Percentiles rank a stretch among this genome's conserved stretches.
These are phyloP conservation scores for Temnopleurus reevesii DNA, from an alignment of 53 echinoderm and acorn worm species.

Conservation along the genomic window DNA sequence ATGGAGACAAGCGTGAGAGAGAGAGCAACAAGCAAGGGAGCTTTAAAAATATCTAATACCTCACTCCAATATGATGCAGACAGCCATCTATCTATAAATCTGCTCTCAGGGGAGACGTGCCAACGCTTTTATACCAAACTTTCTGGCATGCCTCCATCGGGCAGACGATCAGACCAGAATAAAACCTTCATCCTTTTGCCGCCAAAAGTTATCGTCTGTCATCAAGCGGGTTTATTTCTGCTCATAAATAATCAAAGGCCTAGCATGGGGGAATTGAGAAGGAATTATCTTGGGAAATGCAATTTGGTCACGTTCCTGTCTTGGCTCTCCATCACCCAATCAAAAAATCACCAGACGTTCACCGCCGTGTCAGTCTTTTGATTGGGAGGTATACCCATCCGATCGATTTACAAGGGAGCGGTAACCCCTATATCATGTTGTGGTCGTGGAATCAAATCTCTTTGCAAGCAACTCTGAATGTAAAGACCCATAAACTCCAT, in stretches of 20 bases:
- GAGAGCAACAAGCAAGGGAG: neutral
- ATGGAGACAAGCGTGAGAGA: neutral
- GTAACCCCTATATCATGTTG: neutral
- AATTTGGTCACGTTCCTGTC: conserved; percentile 37
- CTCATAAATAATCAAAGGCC: conserved; percentile 35
- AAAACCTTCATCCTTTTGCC: conserved; percentile 6
- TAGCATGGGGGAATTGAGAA: conserved; percentile 41
- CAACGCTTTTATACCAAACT: conserved; percentile 1
- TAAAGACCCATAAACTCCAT: neutral
- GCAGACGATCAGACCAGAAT: neutral
- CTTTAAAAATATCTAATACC: neutral
- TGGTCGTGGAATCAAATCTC: neutral
- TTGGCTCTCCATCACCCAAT: conserved; percentile 8
- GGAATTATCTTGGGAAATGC: conserved; percentile 19
- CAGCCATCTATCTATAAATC: neutral
- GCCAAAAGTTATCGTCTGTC: conserved; percentile 51
- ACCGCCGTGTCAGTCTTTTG: neutral
- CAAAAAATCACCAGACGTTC: neutral
- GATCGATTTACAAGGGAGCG: neutral
- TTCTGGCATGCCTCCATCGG: neutral
- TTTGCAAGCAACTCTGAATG: neutral
- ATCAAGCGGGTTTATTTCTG: conserved; percentile 14
- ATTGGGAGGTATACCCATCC: neutral
- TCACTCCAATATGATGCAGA: neutral
- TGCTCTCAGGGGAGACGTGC: conserved; percentile 27